phyloP scores from a whole-genome alignment of 92 coral and sea anemone genomes.

The Parazoanthus atlanticus region DNA sequence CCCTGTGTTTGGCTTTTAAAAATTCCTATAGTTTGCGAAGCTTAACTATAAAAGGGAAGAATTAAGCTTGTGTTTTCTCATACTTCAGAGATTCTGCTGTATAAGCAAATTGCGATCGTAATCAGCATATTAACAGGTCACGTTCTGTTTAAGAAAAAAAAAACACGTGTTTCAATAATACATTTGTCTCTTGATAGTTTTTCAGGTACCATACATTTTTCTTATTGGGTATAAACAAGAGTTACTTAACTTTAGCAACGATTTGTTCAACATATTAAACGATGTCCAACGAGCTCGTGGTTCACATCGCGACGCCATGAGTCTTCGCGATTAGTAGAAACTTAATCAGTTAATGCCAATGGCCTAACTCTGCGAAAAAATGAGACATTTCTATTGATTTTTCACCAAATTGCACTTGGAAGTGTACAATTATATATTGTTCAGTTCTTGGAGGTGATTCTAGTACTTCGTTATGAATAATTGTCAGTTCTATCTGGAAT shows the following conservation, averaged over 20 bases:
- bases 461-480: not conserved
- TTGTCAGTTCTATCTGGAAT: too few species aligned
- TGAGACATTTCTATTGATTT: too few species aligned
- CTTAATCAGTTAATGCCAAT: not conserved
- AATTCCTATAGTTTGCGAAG: not conserved
- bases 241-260: not conserved
- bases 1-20: not conserved
- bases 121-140: not conserved
- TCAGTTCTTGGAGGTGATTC: not conserved
- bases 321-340: not conserved
- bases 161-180: not conserved
- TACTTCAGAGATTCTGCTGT: not conserved
- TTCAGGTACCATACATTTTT: not conserved
- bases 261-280: too few species aligned
- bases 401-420: not conserved
- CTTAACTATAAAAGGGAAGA: not conserved
- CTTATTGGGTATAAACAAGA: not conserved
- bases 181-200: too few species aligned
- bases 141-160: not conserved
- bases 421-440: not conserved
- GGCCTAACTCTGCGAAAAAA: too few species aligned
- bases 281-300: too few species aligned
- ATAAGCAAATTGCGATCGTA: not conserved
- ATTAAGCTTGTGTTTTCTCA: not conserved
- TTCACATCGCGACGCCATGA: not conserved